Conservation (phyloP, 2,113 vertebrate genomes). For the Upupa epops region DNA sequence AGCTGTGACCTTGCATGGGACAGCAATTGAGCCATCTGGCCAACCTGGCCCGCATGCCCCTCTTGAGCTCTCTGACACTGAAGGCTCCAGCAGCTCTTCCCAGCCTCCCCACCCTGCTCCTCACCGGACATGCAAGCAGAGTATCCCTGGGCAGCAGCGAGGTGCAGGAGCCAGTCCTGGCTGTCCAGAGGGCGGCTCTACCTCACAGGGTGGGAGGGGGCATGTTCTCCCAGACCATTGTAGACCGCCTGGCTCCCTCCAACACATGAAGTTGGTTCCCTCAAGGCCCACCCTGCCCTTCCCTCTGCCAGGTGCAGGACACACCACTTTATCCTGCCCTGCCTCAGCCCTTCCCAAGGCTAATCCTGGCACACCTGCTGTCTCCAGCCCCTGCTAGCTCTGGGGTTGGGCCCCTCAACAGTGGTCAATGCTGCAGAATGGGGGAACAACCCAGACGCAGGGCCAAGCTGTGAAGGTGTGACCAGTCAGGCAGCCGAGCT, state of each 20-base stretch:
- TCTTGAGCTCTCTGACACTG: not conserved
- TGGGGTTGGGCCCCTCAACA: accelerated
- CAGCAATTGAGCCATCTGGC: accelerated
- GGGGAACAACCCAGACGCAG: not conserved
- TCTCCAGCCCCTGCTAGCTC: not conserved
- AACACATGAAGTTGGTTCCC: not conserved
- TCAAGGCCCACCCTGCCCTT: not conserved
- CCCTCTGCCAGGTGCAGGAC: not conserved
- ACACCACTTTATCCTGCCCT: not conserved
- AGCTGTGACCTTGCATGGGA: not conserved
- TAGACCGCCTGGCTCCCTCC: not conserved
- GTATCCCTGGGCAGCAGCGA: not conserved
- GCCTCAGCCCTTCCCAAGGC: not conserved
- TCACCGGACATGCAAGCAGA: not conserved
- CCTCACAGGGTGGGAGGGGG: not conserved
- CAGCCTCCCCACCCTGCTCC: not conserved
- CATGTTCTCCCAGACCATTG: not conserved
- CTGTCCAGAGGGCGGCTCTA: not conserved
- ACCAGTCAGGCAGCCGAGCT: not conserved
- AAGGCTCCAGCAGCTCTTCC: not conserved
- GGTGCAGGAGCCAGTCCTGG: not conserved
- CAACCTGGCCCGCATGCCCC: not conserved
- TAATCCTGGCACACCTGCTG: accelerated
- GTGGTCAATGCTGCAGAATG: not conserved
- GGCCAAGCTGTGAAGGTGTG: accelerated